A percentile compares a stretch with the other conserved stretches of the same genome.
phyloP scores from a whole-genome alignment of 2,888 invertebrate genomes.

The Leistus spinibarbis region DNA sequence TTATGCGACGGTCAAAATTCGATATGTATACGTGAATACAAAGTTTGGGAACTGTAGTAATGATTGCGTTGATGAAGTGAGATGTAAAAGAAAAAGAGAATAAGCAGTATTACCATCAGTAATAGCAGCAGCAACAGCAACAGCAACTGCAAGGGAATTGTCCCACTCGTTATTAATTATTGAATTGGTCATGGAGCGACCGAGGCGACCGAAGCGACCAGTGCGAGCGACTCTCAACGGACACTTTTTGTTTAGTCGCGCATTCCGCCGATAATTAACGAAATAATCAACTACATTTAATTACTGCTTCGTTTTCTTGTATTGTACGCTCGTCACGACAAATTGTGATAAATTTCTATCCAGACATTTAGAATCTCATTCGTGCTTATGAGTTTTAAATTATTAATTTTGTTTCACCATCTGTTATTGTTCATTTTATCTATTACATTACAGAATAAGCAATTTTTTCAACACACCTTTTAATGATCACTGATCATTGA shows the following conservation, averaged over 20 bases:
- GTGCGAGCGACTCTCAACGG: neutral
- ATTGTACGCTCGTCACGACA: neutral
- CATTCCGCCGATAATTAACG: neutral
- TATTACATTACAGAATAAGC: too few species aligned
- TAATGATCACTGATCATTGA: too few species aligned
- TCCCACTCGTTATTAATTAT: neutral
- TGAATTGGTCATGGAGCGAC: neutral
- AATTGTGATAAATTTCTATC: neutral
- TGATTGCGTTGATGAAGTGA: neutral
- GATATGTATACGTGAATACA: too few species aligned
- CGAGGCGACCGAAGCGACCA: too few species aligned
- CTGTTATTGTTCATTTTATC: neutral
- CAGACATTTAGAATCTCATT: neutral
- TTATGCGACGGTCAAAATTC: too few species aligned
- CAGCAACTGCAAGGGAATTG: neutral
- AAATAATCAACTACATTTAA: slow-evolving; percentile 8
- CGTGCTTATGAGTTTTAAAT: neutral
- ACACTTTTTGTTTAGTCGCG: neutral
- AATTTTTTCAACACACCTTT: too few species aligned
- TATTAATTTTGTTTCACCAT: neutral
- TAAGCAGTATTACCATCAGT: neutral
- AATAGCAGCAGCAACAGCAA: too few species aligned
- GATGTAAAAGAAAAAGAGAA: neutral
- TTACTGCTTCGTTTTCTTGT: neutral
- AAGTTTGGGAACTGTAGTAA: neutral